Conservation (phyloP, 2,888 invertebrate genomes). For the Megaustenia siamemsis region DNA sequence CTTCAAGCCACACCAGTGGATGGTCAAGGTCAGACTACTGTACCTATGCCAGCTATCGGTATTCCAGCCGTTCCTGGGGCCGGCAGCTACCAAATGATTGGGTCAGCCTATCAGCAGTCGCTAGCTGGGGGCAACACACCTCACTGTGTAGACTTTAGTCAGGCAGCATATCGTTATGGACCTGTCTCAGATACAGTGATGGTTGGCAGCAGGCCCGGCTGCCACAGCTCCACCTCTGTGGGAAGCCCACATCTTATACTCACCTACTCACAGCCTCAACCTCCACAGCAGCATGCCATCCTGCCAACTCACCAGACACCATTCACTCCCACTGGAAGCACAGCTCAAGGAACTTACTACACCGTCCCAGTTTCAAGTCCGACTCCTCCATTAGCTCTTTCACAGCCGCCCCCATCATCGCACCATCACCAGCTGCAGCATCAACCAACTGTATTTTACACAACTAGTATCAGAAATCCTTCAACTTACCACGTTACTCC, state of each 20-base stretch:
- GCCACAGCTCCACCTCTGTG: not conserved
- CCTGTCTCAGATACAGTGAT: constrained; percentile 14
- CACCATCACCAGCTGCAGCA: constrained; percentile 41
- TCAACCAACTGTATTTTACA: constrained; percentile 45
- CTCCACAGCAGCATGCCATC: constrained; percentile 17
- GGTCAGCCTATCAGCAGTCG: constrained; percentile 1
- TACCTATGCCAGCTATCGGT: constrained; percentile 50
- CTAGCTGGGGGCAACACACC: not conserved
- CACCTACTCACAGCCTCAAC: constrained; percentile 23
- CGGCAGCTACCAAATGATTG: constrained; percentile 38
- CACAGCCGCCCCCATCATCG: constrained; percentile 37
- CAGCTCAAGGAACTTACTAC: constrained; percentile 32
- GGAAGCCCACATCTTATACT: constrained; percentile 29
- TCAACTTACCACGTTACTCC: constrained; percentile 16
- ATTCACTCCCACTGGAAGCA: constrained; percentile 32
- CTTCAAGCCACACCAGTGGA: constrained; percentile 40
- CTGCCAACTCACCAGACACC: constrained; percentile 21
- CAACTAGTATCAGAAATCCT: constrained; percentile 35
- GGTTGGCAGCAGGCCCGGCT: constrained; percentile 20
- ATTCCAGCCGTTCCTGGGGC: constrained; percentile 36
- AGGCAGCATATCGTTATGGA: constrained; percentile 24
- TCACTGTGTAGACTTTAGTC: constrained; percentile 34
- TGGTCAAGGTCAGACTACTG: constrained; percentile 45
- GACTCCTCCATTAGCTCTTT: constrained; percentile 29
- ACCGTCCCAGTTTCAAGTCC: constrained; percentile 41